Evolutionary conservation across 2,113 vertebrate species (phyloP).

Genomic region (Accipiter cooperii): DNA sequence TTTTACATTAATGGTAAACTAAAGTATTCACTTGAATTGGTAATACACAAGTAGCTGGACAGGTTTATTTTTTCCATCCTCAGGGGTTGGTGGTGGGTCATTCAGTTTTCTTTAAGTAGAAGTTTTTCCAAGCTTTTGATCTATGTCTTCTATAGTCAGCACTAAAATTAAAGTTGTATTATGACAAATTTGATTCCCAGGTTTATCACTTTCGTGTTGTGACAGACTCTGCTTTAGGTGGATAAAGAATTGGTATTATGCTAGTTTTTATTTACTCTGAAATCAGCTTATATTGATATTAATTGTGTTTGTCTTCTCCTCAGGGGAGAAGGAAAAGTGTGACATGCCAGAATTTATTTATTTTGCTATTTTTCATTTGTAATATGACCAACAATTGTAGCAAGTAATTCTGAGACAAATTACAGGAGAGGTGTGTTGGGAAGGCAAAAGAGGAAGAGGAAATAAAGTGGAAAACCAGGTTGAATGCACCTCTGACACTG

Average conservation of each 20-base stretch:
- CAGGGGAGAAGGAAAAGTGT: neutral
- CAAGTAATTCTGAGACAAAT: neutral
- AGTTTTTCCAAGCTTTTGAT: neutral
- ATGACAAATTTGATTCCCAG: neutral
- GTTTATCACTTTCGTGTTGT: neutral
- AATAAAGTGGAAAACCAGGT: neutral
- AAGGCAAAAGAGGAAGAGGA: neutral
- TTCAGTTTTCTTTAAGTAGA: neutral
- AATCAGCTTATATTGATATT: neutral
- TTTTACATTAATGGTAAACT: neutral
- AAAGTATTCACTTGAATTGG: neutral
- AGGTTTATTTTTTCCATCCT: neutral
- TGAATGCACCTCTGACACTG: neutral
- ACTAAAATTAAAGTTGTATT: neutral
- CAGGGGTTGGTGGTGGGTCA: neutral
- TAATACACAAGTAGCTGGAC: neutral
- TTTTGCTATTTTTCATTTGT: neutral
- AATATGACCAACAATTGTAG: neutral
- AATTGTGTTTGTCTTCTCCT: neutral
- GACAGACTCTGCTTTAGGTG: neutral
- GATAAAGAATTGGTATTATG: neutral
- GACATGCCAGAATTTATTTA: neutral
- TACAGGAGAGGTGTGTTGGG: neutral
- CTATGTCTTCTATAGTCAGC: neutral
- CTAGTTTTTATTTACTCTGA: neutral